phyloP scores from a whole-genome alignment of 2,888 invertebrate species.

The Dendrolimus houi region DNA sequence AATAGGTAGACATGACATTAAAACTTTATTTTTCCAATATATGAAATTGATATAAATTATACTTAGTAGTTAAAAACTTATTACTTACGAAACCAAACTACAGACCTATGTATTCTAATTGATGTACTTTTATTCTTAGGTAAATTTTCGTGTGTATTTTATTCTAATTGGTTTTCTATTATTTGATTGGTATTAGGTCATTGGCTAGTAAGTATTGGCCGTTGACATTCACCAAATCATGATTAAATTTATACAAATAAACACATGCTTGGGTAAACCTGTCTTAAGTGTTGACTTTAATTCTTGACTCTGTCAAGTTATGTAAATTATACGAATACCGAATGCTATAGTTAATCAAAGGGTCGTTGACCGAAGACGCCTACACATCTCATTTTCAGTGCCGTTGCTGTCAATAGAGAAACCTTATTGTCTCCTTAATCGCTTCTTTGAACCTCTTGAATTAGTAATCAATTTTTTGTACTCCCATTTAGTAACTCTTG shows the following conservation, averaged over 20 bases:
- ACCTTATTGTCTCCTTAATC: conserved; percentile 30
- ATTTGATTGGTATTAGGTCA: conserved; percentile 3
- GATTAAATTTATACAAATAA: conserved; percentile 20
- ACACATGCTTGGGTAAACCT: conserved; percentile 49
- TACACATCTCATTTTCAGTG: conserved; percentile 38
- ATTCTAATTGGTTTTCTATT: not conserved
- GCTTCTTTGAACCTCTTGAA: conserved; percentile 24
- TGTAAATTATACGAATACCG: conserved; percentile 64
- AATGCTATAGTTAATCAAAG: conserved; percentile 58
- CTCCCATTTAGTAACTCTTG: conserved; percentile 3
- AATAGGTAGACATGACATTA: no score
- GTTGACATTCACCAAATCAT: conserved; percentile 5
- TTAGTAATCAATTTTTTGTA: conserved; percentile 13
- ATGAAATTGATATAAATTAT: no score
- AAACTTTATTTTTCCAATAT: no score
- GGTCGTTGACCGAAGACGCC: conserved; percentile 59
- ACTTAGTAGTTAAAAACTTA: no score
- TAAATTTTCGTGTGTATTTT: no score
- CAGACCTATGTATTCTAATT: no score
- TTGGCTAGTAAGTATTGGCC: conserved; percentile 6
- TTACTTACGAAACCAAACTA: no score
- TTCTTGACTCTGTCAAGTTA: conserved; percentile 64
- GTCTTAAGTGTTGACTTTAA: conserved; percentile 58
- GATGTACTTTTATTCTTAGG: no score
- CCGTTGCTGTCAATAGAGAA: conserved; percentile 26